A percentile compares a stretch with the other conserved stretches of the same genome.
These are phyloP conservation scores for Trochalopteron elliotii DNA, from an alignment of 2,113 vertebrate species.

Conservation along the genomic window DNA sequence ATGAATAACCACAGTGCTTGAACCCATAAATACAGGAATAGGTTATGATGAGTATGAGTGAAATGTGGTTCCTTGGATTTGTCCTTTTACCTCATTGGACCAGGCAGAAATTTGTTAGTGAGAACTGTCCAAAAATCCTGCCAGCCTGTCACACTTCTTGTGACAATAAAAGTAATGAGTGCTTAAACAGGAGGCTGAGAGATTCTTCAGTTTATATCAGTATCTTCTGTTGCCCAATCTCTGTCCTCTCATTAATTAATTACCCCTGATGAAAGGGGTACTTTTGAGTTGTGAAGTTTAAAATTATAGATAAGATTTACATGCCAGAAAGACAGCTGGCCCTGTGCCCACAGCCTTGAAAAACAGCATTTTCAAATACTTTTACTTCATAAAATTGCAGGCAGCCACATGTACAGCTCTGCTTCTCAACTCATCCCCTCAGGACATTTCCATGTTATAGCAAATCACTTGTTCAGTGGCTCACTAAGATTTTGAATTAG, in stretches of 20 bases:
- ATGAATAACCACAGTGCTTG: background rate
- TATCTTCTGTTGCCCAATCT: background rate
- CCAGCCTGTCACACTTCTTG: background rate
- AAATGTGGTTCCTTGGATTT: background rate
- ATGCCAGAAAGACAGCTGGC: background rate
- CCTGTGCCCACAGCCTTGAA: background rate
- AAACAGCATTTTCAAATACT: background rate
- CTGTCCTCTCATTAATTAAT: background rate
- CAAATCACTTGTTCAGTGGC: conserved; percentile 35
- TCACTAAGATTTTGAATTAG: conserved; percentile 55
- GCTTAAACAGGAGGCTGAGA: background rate
- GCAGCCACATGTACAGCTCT: background rate
- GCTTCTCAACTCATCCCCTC: conserved; percentile 14
- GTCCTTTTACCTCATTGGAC: background rate
- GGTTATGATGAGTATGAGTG: background rate
- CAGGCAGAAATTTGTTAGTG: background rate
- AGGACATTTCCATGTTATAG: conserved; percentile 43
- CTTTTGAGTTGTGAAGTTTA: background rate
- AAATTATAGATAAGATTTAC: background rate
- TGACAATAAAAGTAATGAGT: background rate
- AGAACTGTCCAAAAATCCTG: background rate
- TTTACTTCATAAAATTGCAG: conserved; percentile 18
- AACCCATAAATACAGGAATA: background rate
- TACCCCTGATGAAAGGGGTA: background rate
- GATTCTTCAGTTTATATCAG: background rate